These are phyloP conservation scores for Leptopilina myrica DNA, from an alignment of 2,888 invertebrate genomes.

Conservation along the genomic window DNA sequence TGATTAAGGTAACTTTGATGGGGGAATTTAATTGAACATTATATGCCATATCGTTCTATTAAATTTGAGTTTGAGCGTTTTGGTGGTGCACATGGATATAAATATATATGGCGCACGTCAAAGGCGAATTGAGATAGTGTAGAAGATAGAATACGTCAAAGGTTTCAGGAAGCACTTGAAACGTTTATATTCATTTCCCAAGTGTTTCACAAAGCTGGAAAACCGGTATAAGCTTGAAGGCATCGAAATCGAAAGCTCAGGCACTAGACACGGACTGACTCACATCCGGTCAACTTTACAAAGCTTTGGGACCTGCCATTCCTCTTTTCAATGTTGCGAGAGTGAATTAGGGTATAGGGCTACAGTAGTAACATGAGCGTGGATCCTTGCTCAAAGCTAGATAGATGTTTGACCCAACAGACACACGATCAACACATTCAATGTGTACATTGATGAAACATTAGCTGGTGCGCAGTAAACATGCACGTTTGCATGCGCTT, in stretches of 20 bases:
- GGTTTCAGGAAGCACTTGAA: conserved; percentile 28
- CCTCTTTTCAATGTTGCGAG: conserved; percentile 37
- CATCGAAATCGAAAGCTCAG: conserved; percentile 35
- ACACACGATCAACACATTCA: conserved; percentile 63
- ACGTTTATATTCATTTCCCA: conserved; percentile 37
- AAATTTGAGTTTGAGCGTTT: background rate
- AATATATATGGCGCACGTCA: background rate
- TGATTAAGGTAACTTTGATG: no score
- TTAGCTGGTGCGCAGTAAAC: conserved; percentile 66
- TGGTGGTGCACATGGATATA: background rate
- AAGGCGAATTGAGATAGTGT: conserved; percentile 5
- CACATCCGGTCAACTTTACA: conserved; percentile 32
- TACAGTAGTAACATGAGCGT: conserved; percentile 47
- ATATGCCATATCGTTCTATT: conserved; percentile 9
- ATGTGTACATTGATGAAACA: conserved; percentile 66
- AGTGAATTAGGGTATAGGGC: conserved; percentile 52
- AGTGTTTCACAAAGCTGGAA: conserved; percentile 27
- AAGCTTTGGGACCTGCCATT: conserved; percentile 32
- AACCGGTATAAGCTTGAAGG: conserved; percentile 17
- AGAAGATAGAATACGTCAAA: conserved; percentile 14
- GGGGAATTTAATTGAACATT: background rate
- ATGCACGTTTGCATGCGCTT: conserved; percentile 63
- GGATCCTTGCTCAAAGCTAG: conserved; percentile 63
- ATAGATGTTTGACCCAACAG: conserved; percentile 65
- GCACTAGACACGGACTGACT: background rate